These are phyloP conservation scores for Syndactyla subalaris DNA, from an alignment of 2,797 vertebrate genomes.

Conservation along the genomic window DNA sequence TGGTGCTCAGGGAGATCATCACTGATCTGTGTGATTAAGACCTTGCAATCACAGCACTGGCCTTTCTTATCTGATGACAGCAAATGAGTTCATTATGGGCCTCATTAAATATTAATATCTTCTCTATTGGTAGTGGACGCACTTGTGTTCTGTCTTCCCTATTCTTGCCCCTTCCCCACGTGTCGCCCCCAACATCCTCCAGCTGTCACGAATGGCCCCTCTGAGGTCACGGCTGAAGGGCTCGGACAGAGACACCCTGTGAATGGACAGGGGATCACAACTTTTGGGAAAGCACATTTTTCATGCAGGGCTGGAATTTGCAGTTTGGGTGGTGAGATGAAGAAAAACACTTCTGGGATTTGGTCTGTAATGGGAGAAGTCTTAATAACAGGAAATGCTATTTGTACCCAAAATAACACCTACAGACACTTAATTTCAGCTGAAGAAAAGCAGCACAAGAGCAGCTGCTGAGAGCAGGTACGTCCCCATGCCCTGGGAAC, in stretches of 20 bases:
- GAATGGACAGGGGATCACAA: neutral
- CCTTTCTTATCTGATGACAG: neutral
- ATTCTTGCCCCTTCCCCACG: accelerated
- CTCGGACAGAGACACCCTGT: accelerated
- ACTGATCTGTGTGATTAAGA: neutral
- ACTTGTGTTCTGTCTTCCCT: neutral
- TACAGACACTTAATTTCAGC: neutral
- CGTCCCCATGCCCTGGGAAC: accelerated
- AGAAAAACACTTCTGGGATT: neutral
- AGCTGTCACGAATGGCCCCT: accelerated
- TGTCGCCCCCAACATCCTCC: accelerated
- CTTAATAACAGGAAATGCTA: accelerated
- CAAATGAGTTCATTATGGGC: neutral
- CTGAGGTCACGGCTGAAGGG: neutral
- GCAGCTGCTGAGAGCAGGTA: neutral
- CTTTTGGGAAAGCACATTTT: neutral
- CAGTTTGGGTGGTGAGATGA: neutral
- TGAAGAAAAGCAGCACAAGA: accelerated
- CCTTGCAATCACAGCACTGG: neutral
- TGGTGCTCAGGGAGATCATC: neutral
- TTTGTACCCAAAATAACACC: neutral
- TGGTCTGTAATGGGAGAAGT: neutral
- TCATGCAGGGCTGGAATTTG: too few species aligned
- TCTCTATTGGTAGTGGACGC: neutral
- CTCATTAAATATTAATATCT: neutral